Percentiles rank a stretch among this genome's conserved stretches.
These are phyloP conservation scores for Adelphocoris suturalis DNA, from an alignment of 2,888 invertebrate genomes.

Conservation along the genomic window DNA sequence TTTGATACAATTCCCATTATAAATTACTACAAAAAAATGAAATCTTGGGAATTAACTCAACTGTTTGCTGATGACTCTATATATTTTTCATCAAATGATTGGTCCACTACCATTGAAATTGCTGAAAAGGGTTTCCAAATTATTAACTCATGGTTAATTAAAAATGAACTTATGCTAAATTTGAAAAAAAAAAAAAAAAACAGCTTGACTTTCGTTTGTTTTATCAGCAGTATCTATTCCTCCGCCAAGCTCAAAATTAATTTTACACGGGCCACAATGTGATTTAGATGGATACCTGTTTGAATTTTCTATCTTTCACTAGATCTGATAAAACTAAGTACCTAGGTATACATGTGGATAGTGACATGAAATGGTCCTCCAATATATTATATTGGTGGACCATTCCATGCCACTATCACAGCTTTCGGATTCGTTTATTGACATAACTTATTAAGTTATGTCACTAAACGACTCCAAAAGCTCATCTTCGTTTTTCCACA, in stretches of 20 bases:
- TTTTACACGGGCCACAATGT: neutral
- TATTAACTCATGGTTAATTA: neutral
- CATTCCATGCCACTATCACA: too few species aligned
- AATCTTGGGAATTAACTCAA: neutral
- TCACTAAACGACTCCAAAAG: neutral
- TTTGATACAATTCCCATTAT: constrained; percentile 40
- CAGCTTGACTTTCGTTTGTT: neutral
- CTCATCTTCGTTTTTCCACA: too few species aligned
- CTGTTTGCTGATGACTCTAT: neutral
- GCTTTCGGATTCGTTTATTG: too few species aligned
- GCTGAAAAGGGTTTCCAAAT: neutral
- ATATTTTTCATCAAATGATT: neutral
- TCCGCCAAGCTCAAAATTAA: neutral
- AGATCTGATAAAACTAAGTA: neutral
- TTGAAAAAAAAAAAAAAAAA: neutral
- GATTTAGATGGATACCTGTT: neutral
- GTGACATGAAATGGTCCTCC: neutral
- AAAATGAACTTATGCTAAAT: neutral
- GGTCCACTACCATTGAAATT: neutral
- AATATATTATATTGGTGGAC: too few species aligned
- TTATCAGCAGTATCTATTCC: neutral
- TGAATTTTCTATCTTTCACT: neutral
- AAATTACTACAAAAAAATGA: neutral
- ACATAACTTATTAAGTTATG: neutral
- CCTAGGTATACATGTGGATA: neutral